Conservation (phyloP, 1,140 invertebrate species). For the Drosophila pandora region DNA sequence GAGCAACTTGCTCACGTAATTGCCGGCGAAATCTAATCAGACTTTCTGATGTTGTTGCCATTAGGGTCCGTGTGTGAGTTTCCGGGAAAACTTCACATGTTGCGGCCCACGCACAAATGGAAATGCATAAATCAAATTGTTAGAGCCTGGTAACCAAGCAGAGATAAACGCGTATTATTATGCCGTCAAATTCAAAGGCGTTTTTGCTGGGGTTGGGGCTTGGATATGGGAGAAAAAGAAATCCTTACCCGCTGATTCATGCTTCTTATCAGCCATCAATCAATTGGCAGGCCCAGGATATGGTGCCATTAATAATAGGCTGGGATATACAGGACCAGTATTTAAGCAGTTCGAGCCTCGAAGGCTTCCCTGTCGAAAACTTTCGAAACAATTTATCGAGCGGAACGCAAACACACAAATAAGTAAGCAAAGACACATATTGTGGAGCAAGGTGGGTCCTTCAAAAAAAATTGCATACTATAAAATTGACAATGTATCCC, state of each 20-base stretch:
- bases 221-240: constrained; percentile 1
- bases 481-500: not conserved
- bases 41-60: constrained; percentile 62
- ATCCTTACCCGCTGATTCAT: constrained; percentile 44
- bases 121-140: constrained; percentile 78
- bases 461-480: not conserved
- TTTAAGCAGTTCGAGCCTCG: constrained; percentile 22
- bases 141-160: constrained; percentile 75
- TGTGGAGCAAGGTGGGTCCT: constrained; percentile 11
- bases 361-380: constrained; percentile 25
- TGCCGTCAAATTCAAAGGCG: constrained; percentile 51
- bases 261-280: constrained; percentile 76
- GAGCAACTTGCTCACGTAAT: constrained; percentile 63
- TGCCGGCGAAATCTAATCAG: constrained; percentile 72
- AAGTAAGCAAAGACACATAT: constrained; percentile 26
- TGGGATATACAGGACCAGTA: constrained; percentile 35
- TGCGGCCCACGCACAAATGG: constrained; percentile 60
- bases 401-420: constrained; percentile 44
- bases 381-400: constrained; percentile 63
- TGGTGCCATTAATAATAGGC: constrained; percentile 63
- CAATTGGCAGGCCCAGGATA: constrained; percentile 58
- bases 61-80: constrained; percentile 45
- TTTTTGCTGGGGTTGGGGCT: not conserved
- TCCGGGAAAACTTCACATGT: constrained; percentile 31
- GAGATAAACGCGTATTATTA: constrained; percentile 79